phyloP scores from a whole-genome alignment of 1,140 invertebrate genomes.

The Drosophila orena region DNA sequence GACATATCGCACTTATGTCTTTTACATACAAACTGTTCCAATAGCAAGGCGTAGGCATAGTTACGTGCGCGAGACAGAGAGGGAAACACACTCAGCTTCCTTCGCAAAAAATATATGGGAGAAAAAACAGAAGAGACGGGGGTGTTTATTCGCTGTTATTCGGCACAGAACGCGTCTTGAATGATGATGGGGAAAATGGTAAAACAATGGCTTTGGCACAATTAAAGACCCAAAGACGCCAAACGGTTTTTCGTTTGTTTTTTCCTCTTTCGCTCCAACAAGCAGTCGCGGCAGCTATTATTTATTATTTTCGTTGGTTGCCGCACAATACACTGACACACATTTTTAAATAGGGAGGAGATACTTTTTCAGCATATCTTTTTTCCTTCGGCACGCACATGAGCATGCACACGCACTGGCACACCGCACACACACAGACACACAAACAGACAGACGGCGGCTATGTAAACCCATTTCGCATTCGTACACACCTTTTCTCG shows the following conservation, averaged over 20 bases:
- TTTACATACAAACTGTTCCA: slow-evolving; percentile 67
- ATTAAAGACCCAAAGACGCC: slow-evolving; percentile 53
- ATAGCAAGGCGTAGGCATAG: slow-evolving; percentile 47
- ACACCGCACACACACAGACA: neutral
- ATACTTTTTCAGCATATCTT: slow-evolving; percentile 80
- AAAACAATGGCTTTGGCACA: slow-evolving; percentile 67
- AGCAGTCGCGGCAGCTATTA: slow-evolving; percentile 61
- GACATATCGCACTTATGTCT: slow-evolving; percentile 44
- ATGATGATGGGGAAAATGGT: slow-evolving; percentile 68
- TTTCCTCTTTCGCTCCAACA: neutral
- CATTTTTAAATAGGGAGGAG: slow-evolving; percentile 82
- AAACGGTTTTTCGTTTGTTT: slow-evolving; percentile 49
- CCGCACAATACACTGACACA: slow-evolving; percentile 78
- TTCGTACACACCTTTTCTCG: slow-evolving; percentile 62
- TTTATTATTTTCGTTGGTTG: slow-evolving; percentile 71
- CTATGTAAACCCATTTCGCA: slow-evolving; percentile 25
- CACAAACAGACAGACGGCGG: slow-evolving; percentile 14
- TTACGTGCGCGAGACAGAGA: slow-evolving; percentile 56
- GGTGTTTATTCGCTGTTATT: slow-evolving; percentile 69
- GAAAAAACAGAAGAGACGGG: slow-evolving; percentile 10
- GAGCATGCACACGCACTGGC: slow-evolving; percentile 29
- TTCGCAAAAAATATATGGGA: slow-evolving; percentile 26
- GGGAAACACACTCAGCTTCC: slow-evolving; percentile 23
- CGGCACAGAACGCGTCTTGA: slow-evolving; percentile 68
- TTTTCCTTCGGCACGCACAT: slow-evolving; percentile 65